Conservation (phyloP, 2,888 invertebrate genomes). For the Phengaris alcon region DNA sequence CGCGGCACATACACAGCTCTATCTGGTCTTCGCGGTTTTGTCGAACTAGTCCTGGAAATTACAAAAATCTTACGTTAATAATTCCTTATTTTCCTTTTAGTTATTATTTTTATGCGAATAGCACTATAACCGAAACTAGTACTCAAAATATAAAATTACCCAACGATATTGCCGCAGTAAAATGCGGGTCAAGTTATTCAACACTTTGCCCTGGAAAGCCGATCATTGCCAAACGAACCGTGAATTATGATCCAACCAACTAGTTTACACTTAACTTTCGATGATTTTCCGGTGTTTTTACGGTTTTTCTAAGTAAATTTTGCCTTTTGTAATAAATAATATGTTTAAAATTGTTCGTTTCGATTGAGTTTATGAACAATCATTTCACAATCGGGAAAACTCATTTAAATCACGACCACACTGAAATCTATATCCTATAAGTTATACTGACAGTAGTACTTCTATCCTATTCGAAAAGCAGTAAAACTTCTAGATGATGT, state of each 20-base stretch:
- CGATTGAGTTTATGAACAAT: not conserved
- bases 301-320: not conserved
- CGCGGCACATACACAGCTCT: slow-evolving; percentile 89
- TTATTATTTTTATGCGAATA: not conserved
- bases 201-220: slow-evolving; percentile 28
- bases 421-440: too few relatives aligned
- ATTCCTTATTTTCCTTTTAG: not conserved
- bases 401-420: not conserved
- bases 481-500: not conserved
- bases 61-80: not conserved
- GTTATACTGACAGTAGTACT: too few relatives aligned
- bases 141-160: slow-evolving; percentile 7
- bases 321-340: not conserved
- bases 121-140: not conserved
- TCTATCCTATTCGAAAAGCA: too few relatives aligned
- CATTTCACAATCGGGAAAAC: not conserved
- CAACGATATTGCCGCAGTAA: slow-evolving; percentile 16
- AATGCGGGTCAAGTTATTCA: slow-evolving; percentile 27
- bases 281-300: slow-evolving; percentile 15
- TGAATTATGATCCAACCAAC: slow-evolving; percentile 23
- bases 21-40: slow-evolving; percentile 83
- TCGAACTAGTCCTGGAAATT: slow-evolving; percentile 51
- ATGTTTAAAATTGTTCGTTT: not conserved
- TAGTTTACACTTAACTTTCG: slow-evolving; percentile 20
- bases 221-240: slow-evolving; percentile 24